Evolutionary conservation across 2,797 vertebrate species (phyloP), one percentile per base, ranked within the genome.

Genomic region (Trichosurus vulpecula): DNA sequence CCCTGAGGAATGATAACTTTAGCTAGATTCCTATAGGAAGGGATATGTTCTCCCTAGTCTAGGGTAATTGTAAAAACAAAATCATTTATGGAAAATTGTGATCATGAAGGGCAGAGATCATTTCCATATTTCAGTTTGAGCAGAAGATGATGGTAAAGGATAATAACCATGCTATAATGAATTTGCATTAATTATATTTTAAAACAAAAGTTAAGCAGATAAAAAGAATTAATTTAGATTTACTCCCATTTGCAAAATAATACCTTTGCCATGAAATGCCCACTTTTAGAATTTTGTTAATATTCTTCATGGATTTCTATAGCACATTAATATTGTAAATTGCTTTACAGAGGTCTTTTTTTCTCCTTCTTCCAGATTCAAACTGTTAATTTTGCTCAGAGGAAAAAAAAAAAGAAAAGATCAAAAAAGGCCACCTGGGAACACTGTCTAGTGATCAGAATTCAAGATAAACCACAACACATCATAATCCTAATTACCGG

Each of bases 401-500:
- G 92, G 52, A 52, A 6, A 95, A n/a, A n/a, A n/a, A n/a, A 97
- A 94, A 97, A 96, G 56, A 93, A 97, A 98, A 98, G 97, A 98
- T 98, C 95, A 98, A 98, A 98, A 81, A 96, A 94, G 55, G 30
- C 53, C 96, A 97, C 90, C 90, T 95, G 96, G 98, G 96, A 95
- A 91, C 93, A 93, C 96, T 96, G 94, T 95, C 91, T 74, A 95
- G 94, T 98, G 98, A 98, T 98, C 95, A 97, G 94, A 97, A 98
- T 98, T 98, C 96, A 97, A 97, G 96, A 95, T 96, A 98, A 98
- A 95, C 55, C 96, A 97, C 92, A 94, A 95, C 92, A 95, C 91
- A 97, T 96, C 96, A 96, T 98, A 97, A 97, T 94, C 90, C 94
- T 97, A 98, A 98, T 98, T 98, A 98, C 94, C 93, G 93, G 93